Evolutionary conservation across 2,113 vertebrate genomes (phyloP), one percentile per base, ranked within the genome.

Genomic region (Manacus vitellinus): DNA sequence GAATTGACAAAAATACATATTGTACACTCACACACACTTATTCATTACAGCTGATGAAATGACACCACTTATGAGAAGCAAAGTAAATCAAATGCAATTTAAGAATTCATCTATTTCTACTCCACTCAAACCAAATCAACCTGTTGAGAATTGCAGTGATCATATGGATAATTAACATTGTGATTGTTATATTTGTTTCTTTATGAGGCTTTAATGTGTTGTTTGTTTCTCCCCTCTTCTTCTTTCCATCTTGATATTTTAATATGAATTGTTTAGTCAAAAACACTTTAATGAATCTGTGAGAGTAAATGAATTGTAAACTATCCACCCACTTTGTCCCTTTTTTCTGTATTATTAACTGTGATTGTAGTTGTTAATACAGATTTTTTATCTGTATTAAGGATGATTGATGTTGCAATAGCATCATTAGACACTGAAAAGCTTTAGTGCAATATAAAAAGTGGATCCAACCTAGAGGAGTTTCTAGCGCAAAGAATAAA

Each of bases 141-240:
- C 92, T 83, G 19, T 44, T 61, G 67, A 86, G 75, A 93, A 71
- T 78, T 94, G 47, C 31, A 75, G 55, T 47, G 51, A 96, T 95
- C 2, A 4, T 86, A 81, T 39, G 90, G 75, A 78, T 93, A 95
- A 96, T 97, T 96, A 94, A 9, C 33, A 63, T 4, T 84, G 30
- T 94, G 72, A 97, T 80, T 93, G 39, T 86, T 92, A 47, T 86
- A 86, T 93, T 93, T 93, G 43, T 52, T 85, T 82, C 77, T 89
- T 91, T 77, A 77, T 67, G 56, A 94, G 75, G 68, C 22, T 83
- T 74, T 56, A 94, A 90, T 81, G 46, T 43, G 19, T 59, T 91
- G 43, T 85, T 91, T 76, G 41, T 74, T 92, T 93, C 41, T 61
- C 43, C 18, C 7, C 27, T 71, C 41, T 43, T 80, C 37, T 89